A percentile compares a stretch with the other conserved stretches of the same genome.
Conservation (phyloP, 2,113 vertebrate genomes). For the Astur gentilis region DNA sequence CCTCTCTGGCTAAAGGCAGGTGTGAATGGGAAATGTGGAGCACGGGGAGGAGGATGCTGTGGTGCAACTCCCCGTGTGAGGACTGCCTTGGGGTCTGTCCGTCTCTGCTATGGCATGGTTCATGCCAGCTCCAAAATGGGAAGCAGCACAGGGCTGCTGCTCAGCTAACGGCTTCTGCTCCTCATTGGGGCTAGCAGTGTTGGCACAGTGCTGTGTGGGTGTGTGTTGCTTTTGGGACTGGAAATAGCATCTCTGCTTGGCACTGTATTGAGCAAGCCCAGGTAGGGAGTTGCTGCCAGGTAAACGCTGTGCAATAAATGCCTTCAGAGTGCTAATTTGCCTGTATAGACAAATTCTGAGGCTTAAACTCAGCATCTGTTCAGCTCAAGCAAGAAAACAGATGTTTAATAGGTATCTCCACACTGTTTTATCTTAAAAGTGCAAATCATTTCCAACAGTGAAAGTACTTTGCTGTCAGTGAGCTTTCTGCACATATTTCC, state of each 20-base stretch:
- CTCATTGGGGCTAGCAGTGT: fast-evolving
- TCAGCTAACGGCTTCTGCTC: neutral
- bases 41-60: neutral
- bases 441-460: neutral
- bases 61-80: neutral
- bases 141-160: neutral
- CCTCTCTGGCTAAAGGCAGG: neutral
- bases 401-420: neutral
- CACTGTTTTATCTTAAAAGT: neutral
- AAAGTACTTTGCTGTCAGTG: neutral
- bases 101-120: neutral
- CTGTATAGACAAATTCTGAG: neutral
- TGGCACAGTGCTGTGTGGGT: neutral
- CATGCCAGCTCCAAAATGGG: neutral
- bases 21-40: neutral
- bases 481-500: neutral
- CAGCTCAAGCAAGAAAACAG: neutral
- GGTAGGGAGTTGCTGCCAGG: neutral
- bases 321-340: neutral
- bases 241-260: neutral
- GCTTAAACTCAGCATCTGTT: neutral
- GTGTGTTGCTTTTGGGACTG: neutral
- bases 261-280: neutral
- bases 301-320: neutral
- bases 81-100: neutral